A percentile compares a stretch with the other conserved stretches of the same genome.
phyloP scores from a whole-genome alignment of 2,797 vertebrate species.

The Lutjanus campechanus region DNA sequence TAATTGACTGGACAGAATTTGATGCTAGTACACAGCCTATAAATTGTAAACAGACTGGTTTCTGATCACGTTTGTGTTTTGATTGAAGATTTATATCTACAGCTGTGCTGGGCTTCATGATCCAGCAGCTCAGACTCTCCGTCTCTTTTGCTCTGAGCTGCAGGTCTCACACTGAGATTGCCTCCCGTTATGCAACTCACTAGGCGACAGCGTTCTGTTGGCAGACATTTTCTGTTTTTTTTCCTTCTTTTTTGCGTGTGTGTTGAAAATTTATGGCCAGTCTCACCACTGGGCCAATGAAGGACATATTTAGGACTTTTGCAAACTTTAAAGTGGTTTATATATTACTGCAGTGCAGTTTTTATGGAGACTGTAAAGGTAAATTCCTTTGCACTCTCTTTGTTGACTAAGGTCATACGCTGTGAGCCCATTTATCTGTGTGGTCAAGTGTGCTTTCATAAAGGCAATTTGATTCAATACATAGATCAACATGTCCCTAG shows the following conservation, averaged over 20 bases:
- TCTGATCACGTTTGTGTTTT: conserved; percentile 5
- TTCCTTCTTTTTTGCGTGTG: not conserved
- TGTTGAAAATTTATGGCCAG: conserved; percentile 15
- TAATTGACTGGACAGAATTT: conserved; percentile 2
- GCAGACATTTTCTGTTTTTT: conserved; percentile 19
- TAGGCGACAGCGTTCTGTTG: conserved; percentile 43
- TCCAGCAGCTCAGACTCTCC: conserved; percentile 10
- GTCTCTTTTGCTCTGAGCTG: conserved; percentile 46
- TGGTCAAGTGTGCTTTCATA: conserved; percentile 3
- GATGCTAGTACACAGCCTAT: not conserved
- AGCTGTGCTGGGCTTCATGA: conserved; percentile 14
- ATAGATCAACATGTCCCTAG: conserved; percentile 3
- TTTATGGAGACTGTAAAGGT: conserved; percentile 8
- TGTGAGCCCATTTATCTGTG: not conserved
- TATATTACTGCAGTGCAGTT: conserved; percentile 2
- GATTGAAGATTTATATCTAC: conserved; percentile 19
- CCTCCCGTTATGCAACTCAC: conserved; percentile 48
- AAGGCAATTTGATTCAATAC: conserved; percentile 4
- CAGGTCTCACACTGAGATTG: conserved; percentile 51
- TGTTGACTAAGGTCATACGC: not conserved
- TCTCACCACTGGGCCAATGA: conserved; percentile 3
- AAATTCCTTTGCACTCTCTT: not conserved
- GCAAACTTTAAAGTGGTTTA: conserved; percentile 32
- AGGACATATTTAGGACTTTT: conserved; percentile 47
- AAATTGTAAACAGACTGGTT: not conserved